Base-by-base conservation (phyloP, 2,888 invertebrate genomes). In the Ophion ventricosus region DNA sequence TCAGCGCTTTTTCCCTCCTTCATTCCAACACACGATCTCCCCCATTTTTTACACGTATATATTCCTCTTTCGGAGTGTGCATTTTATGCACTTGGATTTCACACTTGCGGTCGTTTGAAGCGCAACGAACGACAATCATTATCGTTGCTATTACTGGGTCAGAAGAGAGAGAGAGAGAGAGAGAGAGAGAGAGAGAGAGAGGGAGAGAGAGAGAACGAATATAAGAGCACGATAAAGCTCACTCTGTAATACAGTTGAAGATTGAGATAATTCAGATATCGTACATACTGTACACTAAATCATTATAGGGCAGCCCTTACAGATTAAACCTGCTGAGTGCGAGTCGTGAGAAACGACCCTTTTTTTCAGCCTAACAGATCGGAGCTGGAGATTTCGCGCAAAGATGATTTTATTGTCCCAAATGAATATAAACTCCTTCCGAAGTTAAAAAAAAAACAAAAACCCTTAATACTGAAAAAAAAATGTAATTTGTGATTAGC, bases 61-160 rank as follows among this genome's bases (percentile, higher is more conserved):
- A 64, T 26, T 35, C 35, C 35, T 35, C 14, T 49, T 11, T 14
- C 17, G 49, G 14, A 49, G 2, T 11, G 3, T 14, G 14, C 14
- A 4, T 49, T 49, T 49, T 17, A 49, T 49, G 11, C 49, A 11
- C 14, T 49, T 49, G 49, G 49, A 49, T 49, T 49, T 49, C 14
- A 49, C 14, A 49, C 49, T 49, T 17, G 49, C 49, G 2, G 4
- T 49, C 49, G 49, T 49, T 49, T 49, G 49, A 17, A 49, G 49
- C 17, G 49, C 49, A 49, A 49, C 49, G 14, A 0, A 14, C 49
- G 14, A 49, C 49, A 49, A 49, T 17, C 11, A 17, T 49, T 49
- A 49, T 49, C 49, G 17, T 4, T 17, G 43, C 23, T 67, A 25
- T 67, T 67, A 67, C 25, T 43, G 43, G 67, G 49, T 67, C 67